Evolutionary conservation across 2,797 vertebrate species (phyloP), one percentile per base, ranked within the genome.

Genomic region (Pangasius larnaudii): DNA sequence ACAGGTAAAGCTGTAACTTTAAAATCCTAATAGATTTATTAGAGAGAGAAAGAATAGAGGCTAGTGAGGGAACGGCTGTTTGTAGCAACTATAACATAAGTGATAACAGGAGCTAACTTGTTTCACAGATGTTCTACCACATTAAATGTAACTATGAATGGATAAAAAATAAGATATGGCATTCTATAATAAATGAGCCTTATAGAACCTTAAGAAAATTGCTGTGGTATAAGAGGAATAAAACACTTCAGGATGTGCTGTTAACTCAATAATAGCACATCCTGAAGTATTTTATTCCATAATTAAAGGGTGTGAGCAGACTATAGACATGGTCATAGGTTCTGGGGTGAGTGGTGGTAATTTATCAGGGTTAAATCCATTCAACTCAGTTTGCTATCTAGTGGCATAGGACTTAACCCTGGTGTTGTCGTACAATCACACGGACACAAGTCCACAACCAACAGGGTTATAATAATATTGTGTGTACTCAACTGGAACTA

Each of bases 341-440:
- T n/a, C 27, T 30, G 27, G 11, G 46, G 74, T 51, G 74, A 77
- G 46, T 30, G 14, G 0, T 78, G 27, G 75, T 18, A 16, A 78
- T 53, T 79, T 79, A 9, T 79, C 3, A 56, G 16, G 16, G 49
- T 56, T 79, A 33, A 30, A 33, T 79, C 18, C n/a, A 56, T 79
- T 56, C n/a, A 56, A 36, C n/a, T 56, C n/a, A 10, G 16, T 22
- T 19, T 19, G 49, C n/a, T 78, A 51, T 53, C 49, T 33, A 5
- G 36, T 63, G 79, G 36, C 22, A 39, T 33, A 59, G 22, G 11
- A 39, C 33, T 59, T 59, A 6, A 6, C 56, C 79, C 58, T 61
- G 58, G 58, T n/a, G 79, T 24, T 63, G 79, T 63, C 61, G 36
- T 81, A 81, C 42, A 84, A 65, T 83, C 51, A 53, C 19, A 75